Conservation (phyloP, 2,888 invertebrate species). For the Gryllus longicercus region DNA sequence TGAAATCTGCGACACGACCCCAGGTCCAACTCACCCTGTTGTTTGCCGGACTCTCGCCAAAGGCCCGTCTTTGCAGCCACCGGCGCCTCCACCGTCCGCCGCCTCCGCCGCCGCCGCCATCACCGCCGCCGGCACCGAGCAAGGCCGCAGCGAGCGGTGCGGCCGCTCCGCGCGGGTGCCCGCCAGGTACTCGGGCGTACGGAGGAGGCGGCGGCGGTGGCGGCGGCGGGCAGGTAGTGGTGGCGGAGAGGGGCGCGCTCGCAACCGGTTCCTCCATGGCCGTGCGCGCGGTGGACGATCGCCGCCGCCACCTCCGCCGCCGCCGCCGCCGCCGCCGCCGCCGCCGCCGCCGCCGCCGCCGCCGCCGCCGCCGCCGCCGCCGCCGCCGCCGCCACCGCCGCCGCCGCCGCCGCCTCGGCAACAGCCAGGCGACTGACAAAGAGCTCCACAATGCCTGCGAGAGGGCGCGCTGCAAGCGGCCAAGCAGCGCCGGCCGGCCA, state of each 20-base stretch:
- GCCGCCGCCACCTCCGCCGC: neutral
- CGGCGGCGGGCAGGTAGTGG: neutral
- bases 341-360: no score
- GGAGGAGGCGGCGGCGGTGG: neutral
- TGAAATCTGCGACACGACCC: no score
- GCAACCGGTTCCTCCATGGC: slow-evolving; percentile 17
- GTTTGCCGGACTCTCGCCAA: neutral
- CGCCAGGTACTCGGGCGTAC: neutral
- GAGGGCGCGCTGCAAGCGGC: neutral
- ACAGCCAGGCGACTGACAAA: slow-evolving; percentile 4
- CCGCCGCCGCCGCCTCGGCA: neutral
- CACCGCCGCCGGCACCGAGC: neutral
- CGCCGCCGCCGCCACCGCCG: no score
- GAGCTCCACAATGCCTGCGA: neutral
- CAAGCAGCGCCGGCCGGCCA: neutral
- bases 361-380: no score
- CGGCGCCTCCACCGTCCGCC: neutral
- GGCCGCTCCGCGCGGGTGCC: neutral
- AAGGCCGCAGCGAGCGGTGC: neutral
- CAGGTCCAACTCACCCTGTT: no score
- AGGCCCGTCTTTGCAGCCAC: neutral
- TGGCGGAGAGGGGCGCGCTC: neutral
- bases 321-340: neutral
- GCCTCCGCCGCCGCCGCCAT: neutral
- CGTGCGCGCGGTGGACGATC: neutral